A percentile compares a stretch with the other conserved stretches of the same genome.
These are phyloP conservation scores for Castor canadensis DNA, from an alignment of 2,113 vertebrate species.

Conservation along the genomic window DNA sequence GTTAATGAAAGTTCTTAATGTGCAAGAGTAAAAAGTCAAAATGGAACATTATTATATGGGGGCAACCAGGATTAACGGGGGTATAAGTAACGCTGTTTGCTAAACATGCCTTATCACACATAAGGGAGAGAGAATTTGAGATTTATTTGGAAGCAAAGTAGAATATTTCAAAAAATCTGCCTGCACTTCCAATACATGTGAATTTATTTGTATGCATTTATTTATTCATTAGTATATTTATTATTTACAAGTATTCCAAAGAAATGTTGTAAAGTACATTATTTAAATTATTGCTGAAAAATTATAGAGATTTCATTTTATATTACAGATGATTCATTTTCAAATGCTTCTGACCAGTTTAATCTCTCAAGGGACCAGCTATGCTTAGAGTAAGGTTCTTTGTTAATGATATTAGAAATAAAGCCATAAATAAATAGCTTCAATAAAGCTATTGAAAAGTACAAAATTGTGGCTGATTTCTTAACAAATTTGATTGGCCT, in stretches of 20 bases:
- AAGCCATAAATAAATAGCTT: neutral
- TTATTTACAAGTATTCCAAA: neutral
- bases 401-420: neutral
- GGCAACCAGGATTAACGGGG: slow-evolving; percentile 60
- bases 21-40: slow-evolving; percentile 75
- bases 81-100: slow-evolving; percentile 55
- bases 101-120: slow-evolving; percentile 43
- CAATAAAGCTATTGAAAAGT: neutral
- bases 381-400: neutral
- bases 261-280: neutral
- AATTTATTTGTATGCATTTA: neutral
- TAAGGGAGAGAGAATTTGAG: neutral
- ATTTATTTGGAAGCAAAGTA: slow-evolving; percentile 42
- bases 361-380: neutral
- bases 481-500: neutral
- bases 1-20: slow-evolving; percentile 73
- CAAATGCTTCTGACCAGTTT: neutral
- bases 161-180: neutral
- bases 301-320: neutral
- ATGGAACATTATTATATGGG: slow-evolving; percentile 57
- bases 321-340: neutral
- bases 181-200: neutral
- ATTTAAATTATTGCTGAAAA: slow-evolving; percentile 40
- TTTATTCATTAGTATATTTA: neutral
- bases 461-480: neutral